Conservation (phyloP, 2,797 vertebrate species). For the Cephalopachus bancanus region DNA sequence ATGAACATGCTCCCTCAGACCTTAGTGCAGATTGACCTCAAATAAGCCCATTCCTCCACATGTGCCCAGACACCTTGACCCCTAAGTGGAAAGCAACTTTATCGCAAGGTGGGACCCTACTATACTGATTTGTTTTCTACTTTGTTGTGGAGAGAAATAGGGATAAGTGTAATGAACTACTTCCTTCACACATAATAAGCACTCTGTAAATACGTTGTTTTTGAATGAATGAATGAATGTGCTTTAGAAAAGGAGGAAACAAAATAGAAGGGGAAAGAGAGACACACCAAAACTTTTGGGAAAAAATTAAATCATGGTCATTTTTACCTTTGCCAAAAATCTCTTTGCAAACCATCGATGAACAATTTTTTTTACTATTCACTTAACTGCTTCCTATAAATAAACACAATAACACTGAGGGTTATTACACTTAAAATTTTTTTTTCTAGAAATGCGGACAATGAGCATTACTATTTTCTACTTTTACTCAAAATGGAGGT, state of each 20-base stretch:
- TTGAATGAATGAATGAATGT: background rate
- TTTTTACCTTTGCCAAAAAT: slow-evolving; percentile 28
- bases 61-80: background rate
- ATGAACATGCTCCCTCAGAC: background rate
- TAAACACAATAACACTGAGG: background rate
- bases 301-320: background rate
- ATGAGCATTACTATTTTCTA: slow-evolving; percentile 12
- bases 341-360: background rate
- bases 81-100: background rate
- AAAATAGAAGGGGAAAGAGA: background rate
- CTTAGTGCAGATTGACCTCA: background rate
- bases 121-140: background rate
- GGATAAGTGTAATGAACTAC: background rate
- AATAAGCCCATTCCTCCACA: background rate
- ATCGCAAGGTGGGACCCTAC: background rate
- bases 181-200: background rate
- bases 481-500: slow-evolving; percentile 25
- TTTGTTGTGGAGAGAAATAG: background rate
- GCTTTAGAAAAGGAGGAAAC: background rate
- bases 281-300: background rate
- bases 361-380: background rate
- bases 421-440: background rate
- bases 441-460: background rate
- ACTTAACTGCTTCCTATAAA: slow-evolving; percentile 3
- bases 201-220: background rate